These are phyloP conservation scores for Lepetodrilus schrolli DNA, from an alignment of 2,888 invertebrate genomes.

Conservation along the genomic window DNA sequence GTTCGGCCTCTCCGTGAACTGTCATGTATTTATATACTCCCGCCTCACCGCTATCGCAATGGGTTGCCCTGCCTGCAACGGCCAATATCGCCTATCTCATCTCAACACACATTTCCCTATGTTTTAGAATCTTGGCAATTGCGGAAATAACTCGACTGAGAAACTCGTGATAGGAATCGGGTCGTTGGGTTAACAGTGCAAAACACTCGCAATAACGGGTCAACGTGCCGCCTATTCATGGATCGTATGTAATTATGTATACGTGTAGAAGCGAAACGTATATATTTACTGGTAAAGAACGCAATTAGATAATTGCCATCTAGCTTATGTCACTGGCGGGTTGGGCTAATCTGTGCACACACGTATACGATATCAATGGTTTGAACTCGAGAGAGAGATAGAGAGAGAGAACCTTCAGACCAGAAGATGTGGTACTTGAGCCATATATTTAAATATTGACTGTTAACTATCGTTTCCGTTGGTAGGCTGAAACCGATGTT, in stretches of 20 bases:
- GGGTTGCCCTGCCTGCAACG: neutral
- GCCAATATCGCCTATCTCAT: neutral
- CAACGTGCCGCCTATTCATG: too few species aligned
- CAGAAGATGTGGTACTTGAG: too few species aligned
- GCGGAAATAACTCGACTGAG: conserved; percentile 1
- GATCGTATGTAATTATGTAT: too few species aligned
- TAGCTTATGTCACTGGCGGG: neutral
- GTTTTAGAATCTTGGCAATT: neutral
- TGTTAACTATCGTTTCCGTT: too few species aligned
- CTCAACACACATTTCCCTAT: neutral
- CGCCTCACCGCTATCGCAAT: neutral
- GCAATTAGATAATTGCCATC: neutral
- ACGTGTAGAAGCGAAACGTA: too few species aligned
- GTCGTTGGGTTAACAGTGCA: conserved; percentile 16
- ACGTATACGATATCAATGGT: too few species aligned
- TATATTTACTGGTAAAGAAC: too few species aligned
- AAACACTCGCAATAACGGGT: neutral
- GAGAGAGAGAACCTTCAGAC: too few species aligned
- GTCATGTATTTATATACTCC: conserved; percentile 17
- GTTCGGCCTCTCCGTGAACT: neutral
- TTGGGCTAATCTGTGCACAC: neutral
- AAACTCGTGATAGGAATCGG: conserved; percentile 3
- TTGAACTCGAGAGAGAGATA: too few species aligned
- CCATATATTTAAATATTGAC: too few species aligned
- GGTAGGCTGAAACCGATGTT: too few species aligned